phyloP scores from a whole-genome alignment of 2,797 vertebrate genomes.

The Spinus olivaceus region DNA sequence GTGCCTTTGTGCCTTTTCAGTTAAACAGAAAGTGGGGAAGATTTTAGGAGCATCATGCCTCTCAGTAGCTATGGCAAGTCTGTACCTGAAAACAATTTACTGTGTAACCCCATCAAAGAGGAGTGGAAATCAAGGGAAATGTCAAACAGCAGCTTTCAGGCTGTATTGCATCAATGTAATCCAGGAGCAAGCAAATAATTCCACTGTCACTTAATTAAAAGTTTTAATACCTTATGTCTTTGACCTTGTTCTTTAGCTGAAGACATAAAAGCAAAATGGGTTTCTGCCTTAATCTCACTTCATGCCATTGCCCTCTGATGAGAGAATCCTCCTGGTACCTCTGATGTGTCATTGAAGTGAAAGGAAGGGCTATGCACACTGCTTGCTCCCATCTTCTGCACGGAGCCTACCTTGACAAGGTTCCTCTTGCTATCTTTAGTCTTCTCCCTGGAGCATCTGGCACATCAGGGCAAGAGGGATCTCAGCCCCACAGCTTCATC shows the following conservation, averaged over 20 bases:
- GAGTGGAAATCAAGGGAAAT: conserved; percentile 8
- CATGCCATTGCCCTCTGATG: conserved; percentile 4
- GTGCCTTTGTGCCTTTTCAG: not conserved
- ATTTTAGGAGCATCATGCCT: not conserved
- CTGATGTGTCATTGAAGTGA: conserved; percentile 78
- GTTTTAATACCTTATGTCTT: conserved; percentile 55
- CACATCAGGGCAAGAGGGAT: conserved; percentile 73
- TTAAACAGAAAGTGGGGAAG: not conserved
- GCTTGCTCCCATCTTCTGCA: not conserved
- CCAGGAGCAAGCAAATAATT: conserved; percentile 34
- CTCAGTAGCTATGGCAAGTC: not conserved
- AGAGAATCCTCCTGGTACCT: conserved; percentile 77
- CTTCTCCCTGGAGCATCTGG: conserved; percentile 46
- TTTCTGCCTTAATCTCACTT: conserved; percentile 48
- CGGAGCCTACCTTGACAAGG: conserved; percentile 46
- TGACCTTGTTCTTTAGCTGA: conserved; percentile 61
- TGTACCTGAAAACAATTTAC: not conserved
- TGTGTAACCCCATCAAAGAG: not conserved
- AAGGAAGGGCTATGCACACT: conserved; percentile 54
- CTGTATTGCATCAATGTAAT: not conserved
- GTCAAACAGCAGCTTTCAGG: not conserved
- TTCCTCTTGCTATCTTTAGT: conserved; percentile 61
- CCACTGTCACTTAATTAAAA: conserved; percentile 52
- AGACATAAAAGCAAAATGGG: conserved; percentile 42
- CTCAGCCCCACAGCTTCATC: conserved; percentile 61